Base-by-base conservation (phyloP, 2,888 invertebrate genomes). In the Cantharis lateralis region DNA sequence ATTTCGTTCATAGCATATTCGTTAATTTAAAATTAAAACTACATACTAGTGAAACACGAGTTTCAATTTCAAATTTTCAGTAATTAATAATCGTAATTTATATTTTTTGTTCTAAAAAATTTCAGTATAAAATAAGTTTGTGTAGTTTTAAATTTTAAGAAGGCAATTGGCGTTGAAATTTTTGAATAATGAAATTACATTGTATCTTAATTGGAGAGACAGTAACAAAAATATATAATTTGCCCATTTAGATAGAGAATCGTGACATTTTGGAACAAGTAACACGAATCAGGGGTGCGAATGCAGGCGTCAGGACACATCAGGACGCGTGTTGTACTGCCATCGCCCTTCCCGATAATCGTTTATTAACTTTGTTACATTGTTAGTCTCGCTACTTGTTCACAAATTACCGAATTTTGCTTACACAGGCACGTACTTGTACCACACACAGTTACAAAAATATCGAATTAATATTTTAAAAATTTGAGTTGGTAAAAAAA, bases 321-420 rank as follows among this genome's bases (percentile, higher is more conserved):
- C 82, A 81, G 82, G 82, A 80, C 81, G 84, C 83, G 85, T 83
- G 84, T 82, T 81, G 81, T 80, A 79, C 79, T 76, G 72, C 79
- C 79, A 76, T 69, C 75, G 76, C 79, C 80, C 78, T 70, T 78
- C 74, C 76, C 68, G 72, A 73, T 82, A 82, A 81, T 82, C 84
- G 83, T 84, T 85, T 84, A 87, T 87, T 87, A 87, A 87, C 87
- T 87, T 87, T 87, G 87, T 87, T 87, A 87, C 85, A 85, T 88
- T 85, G 87, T 87, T 87, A 87, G 87, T 86, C 68, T 77, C 79
- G 77, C 77, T 86, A 87, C 87, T 87, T 87, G 87, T 86, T 87
- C 84, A 80, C 83, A 85, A 87, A 87, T 87, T 86, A 85, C 84
- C 85, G 84, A 82, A 82, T 84, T 82, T 82, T 82, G 84, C 83